phyloP scores from a whole-genome alignment of 2,113 vertebrate species.

The Anhinga rufa region DNA sequence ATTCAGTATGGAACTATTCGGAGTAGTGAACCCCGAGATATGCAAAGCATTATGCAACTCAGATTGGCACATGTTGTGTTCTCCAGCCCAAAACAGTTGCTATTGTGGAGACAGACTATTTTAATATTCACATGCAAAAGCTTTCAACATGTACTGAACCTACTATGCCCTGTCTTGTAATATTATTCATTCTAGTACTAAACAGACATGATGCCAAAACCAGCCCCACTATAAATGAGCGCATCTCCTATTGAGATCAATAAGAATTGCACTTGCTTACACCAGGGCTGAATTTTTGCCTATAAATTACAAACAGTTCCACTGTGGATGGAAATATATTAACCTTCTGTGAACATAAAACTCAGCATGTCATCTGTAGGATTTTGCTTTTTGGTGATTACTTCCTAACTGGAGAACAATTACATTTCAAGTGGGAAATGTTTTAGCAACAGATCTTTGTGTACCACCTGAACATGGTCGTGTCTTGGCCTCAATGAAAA shows the following conservation, averaged over 20 bases:
- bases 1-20: slow-evolving; percentile 39
- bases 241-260: slow-evolving; percentile 35
- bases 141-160: neutral
- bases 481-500: neutral
- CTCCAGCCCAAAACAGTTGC: slow-evolving; percentile 41
- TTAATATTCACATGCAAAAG: slow-evolving; percentile 53
- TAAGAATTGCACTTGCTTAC: slow-evolving; percentile 21
- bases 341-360: slow-evolving; percentile 3
- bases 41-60: slow-evolving; percentile 39
- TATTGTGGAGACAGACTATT: slow-evolving; percentile 48
- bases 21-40: neutral
- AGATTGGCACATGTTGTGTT: slow-evolving; percentile 30
- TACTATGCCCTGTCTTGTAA: neutral
- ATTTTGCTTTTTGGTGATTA: slow-evolving; percentile 1
- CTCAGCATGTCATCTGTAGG: neutral
- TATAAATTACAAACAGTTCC: neutral
- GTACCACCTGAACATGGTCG: neutral
- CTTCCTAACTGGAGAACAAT: slow-evolving; percentile 22
- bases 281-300: neutral
- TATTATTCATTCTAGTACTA: slow-evolving; percentile 7
- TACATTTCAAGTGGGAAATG: neutral
- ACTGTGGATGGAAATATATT: slow-evolving; percentile 9
- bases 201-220: neutral
- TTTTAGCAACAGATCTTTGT: slow-evolving; percentile 2
- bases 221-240: neutral